Evolutionary conservation across 2,888 invertebrate genomes (phyloP), one percentile per base, ranked within the genome.

Genomic region (Brachylomia viminalis): DNA sequence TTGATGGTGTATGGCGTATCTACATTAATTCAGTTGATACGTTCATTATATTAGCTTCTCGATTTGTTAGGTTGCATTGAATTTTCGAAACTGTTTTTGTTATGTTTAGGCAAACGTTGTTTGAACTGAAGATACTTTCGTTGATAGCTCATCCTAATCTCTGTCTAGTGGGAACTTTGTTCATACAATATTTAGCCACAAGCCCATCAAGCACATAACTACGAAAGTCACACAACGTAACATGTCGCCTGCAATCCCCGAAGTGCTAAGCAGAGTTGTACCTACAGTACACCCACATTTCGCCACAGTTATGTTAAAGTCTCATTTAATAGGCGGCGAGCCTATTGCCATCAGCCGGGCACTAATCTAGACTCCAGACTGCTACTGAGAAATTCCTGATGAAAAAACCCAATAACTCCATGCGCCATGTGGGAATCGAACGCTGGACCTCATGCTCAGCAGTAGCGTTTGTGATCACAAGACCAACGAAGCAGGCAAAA

Each of bases 31-130:
- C 5, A 47, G 5, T 23, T 0, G 6, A 17, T 17, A 20, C 33
- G n/a, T 67, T 69, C 4, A 38, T 52, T 69, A 23, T 38, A 71
- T 67, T 66, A 71, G 33, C 47, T 71, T 47, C 17, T 67, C 10
- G 20, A 33, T 20, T 67, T 67, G 13, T 71, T 66, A n/a, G 13
- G 30, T 27, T 42, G 2, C 23, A 30, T 13, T 17, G 13, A 33
- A 20, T 33, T 45, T 70, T 13, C 5, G 62, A 23, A 4, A 17
- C 58, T 20, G 11, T 20, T 59, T 6, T 20, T 59, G 20, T 49
- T 49, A 7, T 7, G 49, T 49, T 38, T 45, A 45, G 10, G 45
- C 45, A 23, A 52, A 23, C 10, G 23, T 23, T 52, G 52, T 23
- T 52, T 52, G 52, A 52, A 27, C 54, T 7, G 8, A 56, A 56